phyloP scores from a whole-genome alignment of 1,140 invertebrate species.

The Platorchestia sp. region DNA sequence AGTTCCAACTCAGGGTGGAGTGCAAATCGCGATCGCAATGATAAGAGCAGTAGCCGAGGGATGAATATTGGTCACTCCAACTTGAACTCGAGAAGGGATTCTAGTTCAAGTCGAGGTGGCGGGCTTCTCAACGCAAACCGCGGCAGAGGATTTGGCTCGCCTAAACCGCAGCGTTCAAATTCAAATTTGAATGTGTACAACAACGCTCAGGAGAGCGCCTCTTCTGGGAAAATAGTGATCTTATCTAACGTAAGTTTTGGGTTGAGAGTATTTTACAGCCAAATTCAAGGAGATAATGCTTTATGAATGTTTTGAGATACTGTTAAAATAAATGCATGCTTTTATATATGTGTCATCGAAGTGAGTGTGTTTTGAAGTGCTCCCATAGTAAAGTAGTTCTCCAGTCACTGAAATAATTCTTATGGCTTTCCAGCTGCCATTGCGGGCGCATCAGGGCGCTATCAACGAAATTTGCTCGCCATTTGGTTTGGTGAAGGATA shows the following conservation, averaged over 20 bases:
- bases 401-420: not conserved
- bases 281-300: too few relatives aligned
- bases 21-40: not conserved
- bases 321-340: not conserved
- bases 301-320: not conserved
- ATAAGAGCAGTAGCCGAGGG: not conserved
- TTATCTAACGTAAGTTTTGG: not conserved
- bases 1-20: not conserved
- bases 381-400: not conserved
- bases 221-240: constrained; percentile 21
- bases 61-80: not conserved
- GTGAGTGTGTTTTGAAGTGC: not conserved
- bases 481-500: constrained; percentile 19
- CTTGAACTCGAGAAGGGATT: not conserved
- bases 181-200: not conserved
- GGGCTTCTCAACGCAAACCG: not conserved
- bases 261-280: too few relatives aligned
- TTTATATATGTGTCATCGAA: not conserved
- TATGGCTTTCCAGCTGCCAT: not conserved
- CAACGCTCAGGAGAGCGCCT: not conserved
- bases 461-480: constrained; percentile 21
- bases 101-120: not conserved
- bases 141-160: not conserved
- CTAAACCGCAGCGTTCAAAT: not conserved
- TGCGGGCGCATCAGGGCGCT: not conserved